Evolutionary conservation across 1,140 invertebrate genomes (phyloP), one percentile per base, ranked within the genome.

Genomic region (Drosophila pruinosa): DNA sequence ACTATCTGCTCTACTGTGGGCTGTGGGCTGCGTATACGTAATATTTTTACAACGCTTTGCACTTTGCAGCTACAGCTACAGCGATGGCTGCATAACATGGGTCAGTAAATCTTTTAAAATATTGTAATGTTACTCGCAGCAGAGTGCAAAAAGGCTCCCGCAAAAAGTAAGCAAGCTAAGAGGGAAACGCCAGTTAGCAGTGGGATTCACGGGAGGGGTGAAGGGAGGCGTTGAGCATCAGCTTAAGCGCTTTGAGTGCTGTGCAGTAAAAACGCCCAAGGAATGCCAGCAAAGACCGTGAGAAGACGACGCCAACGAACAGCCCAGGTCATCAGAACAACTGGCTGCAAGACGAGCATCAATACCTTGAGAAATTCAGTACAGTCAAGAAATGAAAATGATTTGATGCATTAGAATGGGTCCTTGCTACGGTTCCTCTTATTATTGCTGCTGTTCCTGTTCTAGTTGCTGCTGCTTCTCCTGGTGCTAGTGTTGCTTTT

Each of bases 41-140:
- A 86, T 86, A 81, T 81, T 77, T 86, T 86, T 81, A 81, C 73
- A 88, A 58, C 74, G 85, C 80, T 85, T 86, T 86, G 77, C 81
- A 85, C 81, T 88, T 81, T 85, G 54, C 58, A 70, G 75, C 80
- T 63, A 64, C 63, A 64, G 71, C 67, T 73, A 54, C 47, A 73
- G 57, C 48, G 72, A 65, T 15, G 45, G 43, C 43, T 41, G 38
- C 43, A 24, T 12, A 48, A 53, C 78, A 81, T 88, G 82, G 59
- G 81, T 86, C 81, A 86, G 73, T 86, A 86, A 86, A 86, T 86
- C 81, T 88, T 81, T 77, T 74, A 81, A 81, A 86, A 88, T 86
- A 86, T 86, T 86, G 82, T 88, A 81, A 81, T 85, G 80, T 77
- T 69, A 4, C 70, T 47, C 12, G 43, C 21, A 45, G 36, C 39